These are phyloP conservation scores for Epinephelus awoara DNA, from an alignment of 2,797 vertebrate genomes.

Conservation along the genomic window DNA sequence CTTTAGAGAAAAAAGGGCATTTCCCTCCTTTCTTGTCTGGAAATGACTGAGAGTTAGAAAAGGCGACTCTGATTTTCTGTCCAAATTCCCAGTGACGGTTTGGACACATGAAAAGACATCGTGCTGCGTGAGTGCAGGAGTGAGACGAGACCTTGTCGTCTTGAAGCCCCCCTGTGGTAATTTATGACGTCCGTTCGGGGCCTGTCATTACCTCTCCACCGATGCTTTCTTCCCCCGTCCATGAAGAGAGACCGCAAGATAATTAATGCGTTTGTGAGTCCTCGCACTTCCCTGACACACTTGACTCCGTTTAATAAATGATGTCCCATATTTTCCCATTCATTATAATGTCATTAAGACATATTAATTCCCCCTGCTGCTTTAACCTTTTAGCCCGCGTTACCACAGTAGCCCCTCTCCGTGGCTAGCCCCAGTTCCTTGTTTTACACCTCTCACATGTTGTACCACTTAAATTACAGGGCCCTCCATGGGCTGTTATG, in stretches of 20 bases:
- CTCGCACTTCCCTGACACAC: conserved; percentile 84
- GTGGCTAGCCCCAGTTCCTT: conserved; percentile 69
- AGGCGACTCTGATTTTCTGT: conserved; percentile 71
- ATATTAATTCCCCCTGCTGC: conserved; percentile 86
- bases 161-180: conserved; percentile 77
- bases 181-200: conserved; percentile 79
- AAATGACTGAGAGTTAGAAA: conserved; percentile 66
- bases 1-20: conserved; percentile 66
- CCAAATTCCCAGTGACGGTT: conserved; percentile 73
- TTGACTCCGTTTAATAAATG: conserved; percentile 88
- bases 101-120: conserved; percentile 77
- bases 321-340: conserved; percentile 87
- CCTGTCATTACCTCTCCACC: conserved; percentile 80
- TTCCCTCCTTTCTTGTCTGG: conserved; percentile 65
- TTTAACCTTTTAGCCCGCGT: conserved; percentile 84
- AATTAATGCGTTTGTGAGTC: conserved; percentile 86
- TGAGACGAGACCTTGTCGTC: conserved; percentile 75
- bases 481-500: conserved; percentile 69
- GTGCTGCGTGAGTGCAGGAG: conserved; percentile 66
- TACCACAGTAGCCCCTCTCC: conserved; percentile 70
- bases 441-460: conserved; percentile 73
- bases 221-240: conserved; percentile 66
- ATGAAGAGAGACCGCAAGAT: conserved; percentile 76
- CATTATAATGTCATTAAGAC: conserved; percentile 89
- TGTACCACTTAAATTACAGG: conserved; percentile 74